Base-by-base conservation (phyloP, 2,888 invertebrate genomes). In the Dione vanillae region DNA sequence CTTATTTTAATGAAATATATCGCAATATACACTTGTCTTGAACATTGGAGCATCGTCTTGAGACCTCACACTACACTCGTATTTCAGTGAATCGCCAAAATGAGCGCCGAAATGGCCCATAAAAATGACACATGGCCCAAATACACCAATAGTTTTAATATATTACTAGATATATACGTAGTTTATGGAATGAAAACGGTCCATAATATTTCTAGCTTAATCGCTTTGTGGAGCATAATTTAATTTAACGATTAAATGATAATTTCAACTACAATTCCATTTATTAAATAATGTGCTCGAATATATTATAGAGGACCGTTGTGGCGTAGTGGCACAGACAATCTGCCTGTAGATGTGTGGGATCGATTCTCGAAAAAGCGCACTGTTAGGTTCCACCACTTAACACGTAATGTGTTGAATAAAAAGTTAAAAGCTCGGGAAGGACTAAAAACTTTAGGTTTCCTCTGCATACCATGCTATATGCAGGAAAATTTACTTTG, bases 81-180 rank as follows among this genome's bases (percentile, higher is more conserved):
- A 91, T 88, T 84, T 89, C 85, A 88, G 79, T 73, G 82, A 86
- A 88, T 89, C 85, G 90, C 89, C 87, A 88, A 90, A 90, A 91
- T 89, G 82, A 84, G 83, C 84, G 78, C 75, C 82, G 83, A 80
- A 91, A 91, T 91, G 84, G 91, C 78, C 90, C 85, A 91, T 91
- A 91, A 91, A 91, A 81, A 88, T 91, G 91, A 91, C 89, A 84
- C 84, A 90, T 82, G 65, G 79, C 78, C 76, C 71, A 76, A 82
- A 84, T 83, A 84, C 75, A 86, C 85, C 88, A 85, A 90, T 89
- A 89, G 89, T 87, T 89, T 86, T 86, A 86, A 86, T 82, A 80
- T 84, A 83, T 74, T 66, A 72, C 74, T 67, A 67, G 65, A 51
- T 64, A 64, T 64, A 61, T 70, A 73, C 69, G 67, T 74, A 49